Conservation (phyloP, 2,888 invertebrate genomes). For the Scaptomyza parva region DNA sequence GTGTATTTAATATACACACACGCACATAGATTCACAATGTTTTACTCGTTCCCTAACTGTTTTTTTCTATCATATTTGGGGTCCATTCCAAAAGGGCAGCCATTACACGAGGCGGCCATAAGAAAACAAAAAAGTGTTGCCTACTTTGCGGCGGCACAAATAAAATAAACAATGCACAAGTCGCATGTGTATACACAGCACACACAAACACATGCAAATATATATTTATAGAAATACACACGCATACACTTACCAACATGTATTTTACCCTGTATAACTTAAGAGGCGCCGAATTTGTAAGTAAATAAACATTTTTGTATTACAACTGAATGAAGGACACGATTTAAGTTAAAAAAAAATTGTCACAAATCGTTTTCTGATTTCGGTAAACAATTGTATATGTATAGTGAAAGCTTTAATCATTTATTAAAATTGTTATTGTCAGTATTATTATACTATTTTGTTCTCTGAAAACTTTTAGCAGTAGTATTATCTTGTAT, state of each 20-base stretch:
- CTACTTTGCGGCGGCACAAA: slow-evolving; percentile 49
- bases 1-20: slow-evolving; percentile 56
- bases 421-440: slow-evolving; percentile 46
- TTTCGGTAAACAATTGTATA: slow-evolving; percentile 36
- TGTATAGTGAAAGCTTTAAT: slow-evolving; percentile 32
- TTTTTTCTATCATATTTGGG: slow-evolving; percentile 13
- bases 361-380: slow-evolving; percentile 7
- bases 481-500: slow-evolving; percentile 31
- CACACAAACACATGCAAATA: slow-evolving; percentile 33
- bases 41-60: slow-evolving; percentile 18
- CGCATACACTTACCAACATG: slow-evolving; percentile 15
- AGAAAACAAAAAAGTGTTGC: slow-evolving; percentile 41
- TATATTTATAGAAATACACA: slow-evolving; percentile 18
- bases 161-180: slow-evolving; percentile 23
- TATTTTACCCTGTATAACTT: slow-evolving; percentile 33
- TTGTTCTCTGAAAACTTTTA: slow-evolving; percentile 14
- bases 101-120: slow-evolving; percentile 40
- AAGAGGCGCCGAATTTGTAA: slow-evolving; percentile 56
- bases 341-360: slow-evolving; percentile 3
- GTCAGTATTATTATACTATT: not conserved
- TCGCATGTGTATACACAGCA: slow-evolving; percentile 28
- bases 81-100: slow-evolving; percentile 49
- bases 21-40: slow-evolving; percentile 62
- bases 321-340: slow-evolving; percentile 37
- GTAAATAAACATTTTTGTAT: slow-evolving; percentile 70